A percentile compares a stretch with the other conserved stretches of the same genome.
phyloP scores from a whole-genome alignment of 2,113 vertebrate species.

The Sisor rabdophorus region DNA sequence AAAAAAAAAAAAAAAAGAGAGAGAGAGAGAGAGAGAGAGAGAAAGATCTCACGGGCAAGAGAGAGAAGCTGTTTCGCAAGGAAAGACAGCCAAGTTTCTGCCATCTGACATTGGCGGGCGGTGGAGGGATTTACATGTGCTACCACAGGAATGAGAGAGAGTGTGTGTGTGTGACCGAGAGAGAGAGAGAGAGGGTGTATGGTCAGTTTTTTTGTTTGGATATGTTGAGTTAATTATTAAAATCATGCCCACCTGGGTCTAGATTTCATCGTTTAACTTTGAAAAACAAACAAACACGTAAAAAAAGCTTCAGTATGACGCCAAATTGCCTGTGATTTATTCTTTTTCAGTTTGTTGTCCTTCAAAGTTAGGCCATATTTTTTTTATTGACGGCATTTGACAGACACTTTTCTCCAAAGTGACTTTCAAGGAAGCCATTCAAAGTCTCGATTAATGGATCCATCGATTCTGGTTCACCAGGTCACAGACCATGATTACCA shows the following conservation, averaged over 20 bases:
- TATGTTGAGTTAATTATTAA: background rate
- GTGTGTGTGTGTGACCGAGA: background rate
- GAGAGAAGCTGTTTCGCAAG: background rate
- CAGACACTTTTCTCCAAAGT: too few species aligned
- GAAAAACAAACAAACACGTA: background rate
- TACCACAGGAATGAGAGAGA: conserved; percentile 6
- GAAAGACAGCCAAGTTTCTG: background rate
- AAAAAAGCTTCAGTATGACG: too few species aligned
- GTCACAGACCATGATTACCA: too few species aligned
- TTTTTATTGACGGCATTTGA: too few species aligned
- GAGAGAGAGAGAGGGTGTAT: background rate
- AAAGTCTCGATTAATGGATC: too few species aligned
- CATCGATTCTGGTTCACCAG: too few species aligned
- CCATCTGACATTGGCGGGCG: background rate
- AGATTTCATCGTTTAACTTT: background rate
- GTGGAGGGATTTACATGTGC: background rate
- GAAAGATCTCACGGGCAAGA: background rate
- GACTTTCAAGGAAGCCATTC: too few species aligned
- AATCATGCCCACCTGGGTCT: background rate
- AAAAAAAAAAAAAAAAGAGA: too few species aligned
- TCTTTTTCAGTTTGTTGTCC: too few species aligned
- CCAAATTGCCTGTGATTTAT: too few species aligned
- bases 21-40: background rate
- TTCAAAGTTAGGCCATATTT: too few species aligned
- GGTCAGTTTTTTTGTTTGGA: too few species aligned